Evolutionary conservation across 2,888 invertebrate genomes (phyloP).

Genomic region (Cheiracanthium punctorium): DNA sequence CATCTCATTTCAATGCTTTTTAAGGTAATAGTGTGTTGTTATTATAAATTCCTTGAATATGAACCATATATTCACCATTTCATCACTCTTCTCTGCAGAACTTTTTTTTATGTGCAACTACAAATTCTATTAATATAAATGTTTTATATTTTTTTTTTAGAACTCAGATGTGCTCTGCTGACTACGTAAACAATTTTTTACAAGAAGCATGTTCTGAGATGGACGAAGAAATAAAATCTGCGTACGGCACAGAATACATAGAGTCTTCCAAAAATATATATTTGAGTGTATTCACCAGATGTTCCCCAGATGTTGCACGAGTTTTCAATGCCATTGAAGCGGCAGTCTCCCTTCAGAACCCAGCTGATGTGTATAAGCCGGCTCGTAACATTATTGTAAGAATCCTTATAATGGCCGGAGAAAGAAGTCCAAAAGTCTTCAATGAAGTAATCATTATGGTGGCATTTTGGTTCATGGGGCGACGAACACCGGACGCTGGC

Average conservation of each 20-base stretch:
- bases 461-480: background rate
- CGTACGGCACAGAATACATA: background rate
- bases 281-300: background rate
- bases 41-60: too few relatives aligned
- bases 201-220: background rate
- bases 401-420: background rate
- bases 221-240: background rate
- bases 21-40: too few relatives aligned
- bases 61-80: too few relatives aligned
- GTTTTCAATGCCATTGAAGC: background rate
- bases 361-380: background rate
- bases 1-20: too few relatives aligned
- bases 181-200: background rate
- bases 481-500: background rate
- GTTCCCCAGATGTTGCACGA: background rate
- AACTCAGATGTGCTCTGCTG: background rate
- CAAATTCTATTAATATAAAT: too few relatives aligned
- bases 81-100: too few relatives aligned
- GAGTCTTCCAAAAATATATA: background rate
- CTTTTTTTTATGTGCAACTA: too few relatives aligned
- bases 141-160: background rate
- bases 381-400: background rate
- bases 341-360: background rate
- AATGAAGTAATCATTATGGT: background rate
- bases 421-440: background rate